A percentile compares a stretch with the other conserved stretches of the same genome.
Evolutionary conservation across 2,888 invertebrate genomes (phyloP).

Genomic region (Cabera pusaria): DNA sequence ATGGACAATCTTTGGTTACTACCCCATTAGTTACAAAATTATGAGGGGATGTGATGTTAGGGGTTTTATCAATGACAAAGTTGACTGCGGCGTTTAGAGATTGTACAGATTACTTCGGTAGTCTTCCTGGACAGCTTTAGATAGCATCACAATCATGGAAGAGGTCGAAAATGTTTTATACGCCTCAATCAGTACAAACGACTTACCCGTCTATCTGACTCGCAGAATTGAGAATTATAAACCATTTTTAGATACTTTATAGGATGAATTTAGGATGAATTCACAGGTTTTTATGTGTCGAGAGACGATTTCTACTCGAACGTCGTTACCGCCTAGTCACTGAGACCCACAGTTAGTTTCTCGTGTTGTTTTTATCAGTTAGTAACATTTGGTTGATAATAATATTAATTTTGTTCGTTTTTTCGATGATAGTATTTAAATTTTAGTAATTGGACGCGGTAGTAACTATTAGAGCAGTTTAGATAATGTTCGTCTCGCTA

Average conservation of each 20-base stretch:
- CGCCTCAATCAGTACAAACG: slow-evolving; percentile 53
- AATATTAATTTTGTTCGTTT: slow-evolving; percentile 64
- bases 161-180: slow-evolving; percentile 67
- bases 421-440: slow-evolving; percentile 70
- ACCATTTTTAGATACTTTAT: slow-evolving; percentile 54
- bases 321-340: slow-evolving; percentile 81
- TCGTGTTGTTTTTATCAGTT: slow-evolving; percentile 67
- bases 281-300: slow-evolving; percentile 47
- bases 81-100: slow-evolving; percentile 73
- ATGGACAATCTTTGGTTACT: slow-evolving; percentile 82
- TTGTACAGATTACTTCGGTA: slow-evolving; percentile 52
- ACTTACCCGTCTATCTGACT: slow-evolving; percentile 46
- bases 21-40: slow-evolving; percentile 77
- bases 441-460: slow-evolving; percentile 68
- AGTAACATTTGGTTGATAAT: slow-evolving; percentile 76
- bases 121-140: slow-evolving; percentile 49
- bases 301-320: slow-evolving; percentile 49
- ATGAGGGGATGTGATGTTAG: slow-evolving; percentile 79
- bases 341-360: slow-evolving; percentile 75
- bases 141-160: slow-evolving; percentile 55
- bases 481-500: slow-evolving; percentile 77
- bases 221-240: slow-evolving; percentile 65
- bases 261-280: slow-evolving; percentile 39
- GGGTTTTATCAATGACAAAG: slow-evolving; percentile 83
- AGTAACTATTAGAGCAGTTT: slow-evolving; percentile 79